Conservation (phyloP, 2,797 vertebrate genomes). For the Buphagus erythrorhynchus region DNA sequence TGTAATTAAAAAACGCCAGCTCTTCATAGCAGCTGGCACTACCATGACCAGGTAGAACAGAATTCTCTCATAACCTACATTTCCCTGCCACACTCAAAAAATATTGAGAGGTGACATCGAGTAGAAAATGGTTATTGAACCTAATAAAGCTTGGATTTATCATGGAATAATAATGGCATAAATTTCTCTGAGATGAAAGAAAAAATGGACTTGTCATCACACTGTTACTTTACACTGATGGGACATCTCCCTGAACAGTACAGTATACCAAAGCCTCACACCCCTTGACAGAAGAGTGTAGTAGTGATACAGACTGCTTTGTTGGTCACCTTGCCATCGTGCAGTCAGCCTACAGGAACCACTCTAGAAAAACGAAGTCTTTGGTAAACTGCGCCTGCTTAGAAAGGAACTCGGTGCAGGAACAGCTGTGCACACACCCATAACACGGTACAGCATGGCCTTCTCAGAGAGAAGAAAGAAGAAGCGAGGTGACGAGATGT, state of each 20-base stretch:
- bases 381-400: background rate
- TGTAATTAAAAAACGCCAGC: background rate
- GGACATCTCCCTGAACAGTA: background rate
- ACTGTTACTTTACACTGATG: background rate
- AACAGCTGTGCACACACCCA: background rate
- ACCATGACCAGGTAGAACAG: background rate
- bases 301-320: background rate
- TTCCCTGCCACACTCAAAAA: background rate
- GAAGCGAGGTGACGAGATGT: background rate
- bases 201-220: background rate
- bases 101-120: background rate
- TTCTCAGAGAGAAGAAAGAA: background rate
- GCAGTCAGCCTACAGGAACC: background rate
- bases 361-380: background rate
- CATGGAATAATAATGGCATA: background rate
- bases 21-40: background rate
- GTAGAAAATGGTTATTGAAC: background rate
- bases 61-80: background rate
- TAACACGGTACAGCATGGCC: background rate
- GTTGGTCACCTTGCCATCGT: background rate
- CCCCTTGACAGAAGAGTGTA: background rate
- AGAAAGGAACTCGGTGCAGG: background rate
- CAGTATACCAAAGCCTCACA: background rate
- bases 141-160: background rate
- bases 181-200: background rate